Evolutionary conservation across 2,797 vertebrate genomes (phyloP), one percentile per base, ranked within the genome.

Genomic region (Peromyscus aztecus): DNA sequence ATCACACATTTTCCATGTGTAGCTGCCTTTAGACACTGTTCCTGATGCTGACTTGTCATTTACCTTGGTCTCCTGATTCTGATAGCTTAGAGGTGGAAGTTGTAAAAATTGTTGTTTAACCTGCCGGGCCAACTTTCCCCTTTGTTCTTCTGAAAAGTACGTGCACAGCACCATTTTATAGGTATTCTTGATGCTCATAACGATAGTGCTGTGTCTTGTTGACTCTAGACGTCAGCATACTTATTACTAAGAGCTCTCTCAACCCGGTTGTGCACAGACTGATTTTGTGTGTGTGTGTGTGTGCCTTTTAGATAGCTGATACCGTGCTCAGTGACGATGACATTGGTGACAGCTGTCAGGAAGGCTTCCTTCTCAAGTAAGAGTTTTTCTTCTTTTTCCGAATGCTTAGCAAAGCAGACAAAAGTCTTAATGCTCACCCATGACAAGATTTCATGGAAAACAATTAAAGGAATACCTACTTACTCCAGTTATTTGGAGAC

Each of bases 291-390:
- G 57, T n/a, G 65, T n/a, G 65, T 84, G 77, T 97, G 96, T 71
- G 24, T 97, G 6, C n/a, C 63, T 98, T 98, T 97, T 98, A 99
- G 99, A 99, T 99, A 98, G 99, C 99, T 98, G 99, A 99, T 98
- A 99, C 99, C 0, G 98, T 99, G 96, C 99, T 99, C 97, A 99
- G 99, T 98, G 99, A 99, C 97, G 99, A 99, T 98, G 99, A 99
- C 98, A 99, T 99, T 95, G 99, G 99, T 87, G 99, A 99, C 98
- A 99, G 99, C 98, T 99, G 99, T 98, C 99, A 99, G 71, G 99
- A 99, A 99, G 99, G 99, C 97, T 99, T 99, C 98, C 99, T 99
- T 61, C 99, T 99, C 98, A 99, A 99, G 99, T 99, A 99, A 98
- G 99, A 93, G 95, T 97, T 97, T 96, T 97, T 65, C 95, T 73